These are phyloP conservation scores for Drosophila simulans DNA, from an alignment of 1,140 invertebrate genomes.

Conservation along the genomic window DNA sequence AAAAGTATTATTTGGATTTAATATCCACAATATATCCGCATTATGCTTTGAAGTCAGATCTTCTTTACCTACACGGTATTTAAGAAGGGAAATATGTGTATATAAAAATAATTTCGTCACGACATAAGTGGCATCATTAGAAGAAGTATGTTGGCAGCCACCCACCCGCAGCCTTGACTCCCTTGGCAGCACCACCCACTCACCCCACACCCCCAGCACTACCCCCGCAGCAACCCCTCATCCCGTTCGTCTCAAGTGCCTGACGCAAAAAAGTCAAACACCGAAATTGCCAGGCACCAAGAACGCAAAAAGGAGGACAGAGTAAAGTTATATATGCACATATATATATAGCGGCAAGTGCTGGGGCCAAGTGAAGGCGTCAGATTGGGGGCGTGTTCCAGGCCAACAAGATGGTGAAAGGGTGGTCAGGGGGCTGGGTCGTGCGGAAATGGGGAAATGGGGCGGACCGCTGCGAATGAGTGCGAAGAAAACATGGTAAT, in stretches of 20 bases:
- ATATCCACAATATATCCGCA: no score
- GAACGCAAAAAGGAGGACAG: constrained; percentile 38
- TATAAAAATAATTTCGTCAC: constrained; percentile 82
- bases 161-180: constrained; percentile 34
- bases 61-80: constrained; percentile 39
- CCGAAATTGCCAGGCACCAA: constrained; percentile 70
- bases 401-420: constrained; percentile 5
- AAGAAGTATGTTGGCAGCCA: constrained; percentile 66
- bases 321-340: constrained; percentile 22
- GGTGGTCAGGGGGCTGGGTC: background rate
- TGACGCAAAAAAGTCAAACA: constrained; percentile 79
- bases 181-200: background rate
- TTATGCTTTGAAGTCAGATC: no score
- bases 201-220: background rate
- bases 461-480: constrained; percentile 59
- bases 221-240: background rate
- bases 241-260: constrained; percentile 65
- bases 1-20: no score
- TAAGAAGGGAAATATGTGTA: constrained; percentile 46
- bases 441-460: background rate
- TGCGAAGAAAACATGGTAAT: constrained; percentile 82
- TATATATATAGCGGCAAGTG: constrained; percentile 40
- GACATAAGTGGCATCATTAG: constrained; percentile 83
- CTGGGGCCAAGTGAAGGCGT: constrained; percentile 28
- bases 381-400: constrained; percentile 34